phyloP scores from a whole-genome alignment of 2,113 vertebrate species.

The Hyla sarda region DNA sequence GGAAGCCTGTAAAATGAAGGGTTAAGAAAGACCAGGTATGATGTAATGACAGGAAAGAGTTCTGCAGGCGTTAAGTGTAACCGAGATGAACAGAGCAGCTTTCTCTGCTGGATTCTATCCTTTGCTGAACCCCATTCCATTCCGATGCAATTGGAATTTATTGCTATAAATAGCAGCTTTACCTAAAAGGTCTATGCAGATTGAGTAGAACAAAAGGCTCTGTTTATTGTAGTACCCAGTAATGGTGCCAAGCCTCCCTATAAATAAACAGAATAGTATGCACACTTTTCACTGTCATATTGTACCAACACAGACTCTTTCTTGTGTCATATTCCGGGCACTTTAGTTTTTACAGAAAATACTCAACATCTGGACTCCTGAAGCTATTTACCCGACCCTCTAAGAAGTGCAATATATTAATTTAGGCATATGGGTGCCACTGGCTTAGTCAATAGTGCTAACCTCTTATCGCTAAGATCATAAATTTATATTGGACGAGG shows the following conservation, averaged over 20 bases:
- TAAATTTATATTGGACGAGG: no score
- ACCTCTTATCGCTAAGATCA: no score
- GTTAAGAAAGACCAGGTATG: slow-evolving; percentile 36
- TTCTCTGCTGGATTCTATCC: slow-evolving; percentile 47
- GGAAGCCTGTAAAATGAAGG: neutral
- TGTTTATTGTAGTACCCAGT: slow-evolving; percentile 34
- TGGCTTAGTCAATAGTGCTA: neutral
- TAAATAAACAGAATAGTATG: neutral
- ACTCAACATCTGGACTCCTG: neutral
- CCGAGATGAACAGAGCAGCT: slow-evolving; percentile 28
- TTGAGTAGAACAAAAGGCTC: slow-evolving; percentile 13
- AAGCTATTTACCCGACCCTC: neutral
- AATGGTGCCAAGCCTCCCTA: neutral
- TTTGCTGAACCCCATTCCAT: slow-evolving; percentile 54
- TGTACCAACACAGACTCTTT: neutral
- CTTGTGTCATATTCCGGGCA: neutral
- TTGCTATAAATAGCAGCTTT: slow-evolving; percentile 45
- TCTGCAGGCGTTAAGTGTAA: slow-evolving; percentile 43
- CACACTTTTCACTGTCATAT: neutral
- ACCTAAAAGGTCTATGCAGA: slow-evolving; percentile 22
- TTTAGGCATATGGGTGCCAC: neutral
- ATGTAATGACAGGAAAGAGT: slow-evolving; percentile 44
- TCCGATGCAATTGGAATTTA: slow-evolving; percentile 37
- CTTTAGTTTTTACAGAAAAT: neutral
- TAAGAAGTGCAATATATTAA: no score